Percentiles rank a stretch among this genome's conserved stretches.
phyloP scores from a whole-genome alignment of 2,888 invertebrate species.

The Hyles lineata region DNA sequence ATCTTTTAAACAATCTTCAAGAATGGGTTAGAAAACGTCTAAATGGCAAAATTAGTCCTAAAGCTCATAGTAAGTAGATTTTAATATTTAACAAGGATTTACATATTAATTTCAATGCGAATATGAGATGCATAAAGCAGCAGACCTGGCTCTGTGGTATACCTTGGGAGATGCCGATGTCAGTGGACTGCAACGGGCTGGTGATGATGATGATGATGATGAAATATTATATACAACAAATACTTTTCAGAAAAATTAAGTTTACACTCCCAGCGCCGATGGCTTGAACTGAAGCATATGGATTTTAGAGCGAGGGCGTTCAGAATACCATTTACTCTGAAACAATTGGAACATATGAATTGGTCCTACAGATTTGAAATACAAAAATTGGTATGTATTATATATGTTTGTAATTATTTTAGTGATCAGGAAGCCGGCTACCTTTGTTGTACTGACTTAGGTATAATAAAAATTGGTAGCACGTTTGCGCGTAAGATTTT shows the following conservation, averaged over 20 bases:
- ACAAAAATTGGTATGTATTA: slow-evolving; percentile 61
- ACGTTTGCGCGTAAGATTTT: too few relatives aligned
- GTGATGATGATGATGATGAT: too few relatives aligned
- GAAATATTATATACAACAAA: slow-evolving; percentile 54
- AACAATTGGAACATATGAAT: slow-evolving; percentile 64
- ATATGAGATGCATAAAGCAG: too few relatives aligned
- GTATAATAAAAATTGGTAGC: too few relatives aligned
- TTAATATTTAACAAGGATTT: background rate
- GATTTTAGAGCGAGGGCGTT: slow-evolving; percentile 69
- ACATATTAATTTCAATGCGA: background rate
- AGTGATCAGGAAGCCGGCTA: background rate
- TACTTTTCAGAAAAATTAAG: slow-evolving; percentile 92
- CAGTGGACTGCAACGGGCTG: too few relatives aligned
- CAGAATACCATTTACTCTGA: slow-evolving; percentile 66
- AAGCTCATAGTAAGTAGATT: slow-evolving; percentile 58
- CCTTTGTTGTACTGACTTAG: too few relatives aligned
- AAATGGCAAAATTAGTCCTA: slow-evolving; percentile 58
- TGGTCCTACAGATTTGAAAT: slow-evolving; percentile 69
- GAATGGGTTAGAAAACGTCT: slow-evolving; percentile 71
- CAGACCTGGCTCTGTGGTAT: too few relatives aligned
- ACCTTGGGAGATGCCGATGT: too few relatives aligned
- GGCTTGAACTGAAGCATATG: slow-evolving; percentile 75
- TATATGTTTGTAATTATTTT: slow-evolving; percentile 1
- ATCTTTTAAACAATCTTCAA: slow-evolving; percentile 66
- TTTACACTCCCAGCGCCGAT: slow-evolving; percentile 93